These are phyloP conservation scores for Crossaster papposus DNA, from an alignment of 53 echinoderm and acorn worm genomes.

Conservation along the genomic window DNA sequence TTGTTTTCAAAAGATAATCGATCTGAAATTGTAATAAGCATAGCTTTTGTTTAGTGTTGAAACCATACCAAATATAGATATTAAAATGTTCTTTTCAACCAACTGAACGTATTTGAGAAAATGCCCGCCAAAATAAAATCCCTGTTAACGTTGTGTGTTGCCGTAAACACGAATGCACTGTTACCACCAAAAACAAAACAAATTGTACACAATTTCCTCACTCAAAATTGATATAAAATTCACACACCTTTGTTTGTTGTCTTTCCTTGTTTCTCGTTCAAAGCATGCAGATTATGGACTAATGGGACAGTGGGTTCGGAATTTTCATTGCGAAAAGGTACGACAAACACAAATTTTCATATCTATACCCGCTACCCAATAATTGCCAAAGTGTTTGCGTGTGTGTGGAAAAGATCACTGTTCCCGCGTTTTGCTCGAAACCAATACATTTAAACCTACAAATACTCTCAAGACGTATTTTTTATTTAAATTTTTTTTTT, in stretches of 20 bases:
- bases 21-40: too few relatives aligned
- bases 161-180: too few relatives aligned
- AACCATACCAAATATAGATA: too few relatives aligned
- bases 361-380: background rate
- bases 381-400: too few relatives aligned
- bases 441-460: too few relatives aligned
- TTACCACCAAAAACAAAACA: background rate
- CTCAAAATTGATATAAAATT: constrained; percentile 23
- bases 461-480: background rate
- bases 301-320: constrained; percentile 64
- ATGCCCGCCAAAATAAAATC: too few relatives aligned
- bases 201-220: background rate
- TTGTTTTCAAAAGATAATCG: background rate
- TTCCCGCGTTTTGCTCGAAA: background rate
- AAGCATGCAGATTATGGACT: constrained; percentile 64
- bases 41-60: too few relatives aligned
- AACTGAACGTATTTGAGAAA: too few relatives aligned
- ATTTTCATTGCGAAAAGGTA: constrained; percentile 66
- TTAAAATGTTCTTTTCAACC: too few relatives aligned
- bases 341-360: constrained; percentile 26
- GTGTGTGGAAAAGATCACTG: background rate
- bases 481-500: background rate
- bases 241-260: constrained; percentile 38
- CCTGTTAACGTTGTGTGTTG: too few relatives aligned
- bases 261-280: constrained; percentile 56